Base-by-base conservation (phyloP, 2,888 invertebrate species). In the Encarsia formosa region DNA sequence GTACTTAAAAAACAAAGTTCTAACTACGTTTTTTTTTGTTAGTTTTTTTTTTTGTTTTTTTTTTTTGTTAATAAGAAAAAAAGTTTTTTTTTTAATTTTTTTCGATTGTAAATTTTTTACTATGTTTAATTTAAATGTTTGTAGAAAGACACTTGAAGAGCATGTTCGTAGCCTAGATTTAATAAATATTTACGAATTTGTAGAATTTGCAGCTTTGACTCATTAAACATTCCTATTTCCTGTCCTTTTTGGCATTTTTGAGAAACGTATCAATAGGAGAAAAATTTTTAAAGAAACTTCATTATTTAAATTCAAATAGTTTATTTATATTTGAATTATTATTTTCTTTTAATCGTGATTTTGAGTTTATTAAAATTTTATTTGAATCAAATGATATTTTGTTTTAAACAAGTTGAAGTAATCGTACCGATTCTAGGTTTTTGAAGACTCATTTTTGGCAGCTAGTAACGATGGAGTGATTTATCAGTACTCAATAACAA, bases 391-490 rank as follows among this genome's bases (percentile, higher is more conserved):
- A 34, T 15, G 24, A 51, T n/a, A 29, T 39, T n/a, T n/a, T n/a
- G n/a, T n/a, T n/a, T n/a, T n/a, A n/a, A 38, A 19, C 41, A 49
- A 39, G 40, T 49, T 54, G 46, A 54, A 49, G 35, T 46, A 42
- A 49, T 50, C 26, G n/a, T 40, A 44, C 48, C 46, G 46, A n/a
- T 51, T 58, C 46, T 75, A 85, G 84, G 78, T 80, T 56, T 74
- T 82, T 57, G 78, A 79, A 37, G 77, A 79, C 59, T 77, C 79
- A 47, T 79, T 85, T 67, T 66, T 85, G 59, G 82, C 82, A 1
- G 84, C 82, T 0, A 81, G 83, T 50, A 78, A 84, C 52, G 81
- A 81, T 59, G 85, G 85, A 47, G 79, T 79, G 59, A 77, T 85
- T 40, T 83, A 83, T 65, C 78, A 81, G 66, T 83, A 81, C 66